Evolutionary conservation across 1,140 invertebrate species (phyloP), one percentile per base, ranked within the genome.

Genomic region (Armadillidium nasatum): DNA sequence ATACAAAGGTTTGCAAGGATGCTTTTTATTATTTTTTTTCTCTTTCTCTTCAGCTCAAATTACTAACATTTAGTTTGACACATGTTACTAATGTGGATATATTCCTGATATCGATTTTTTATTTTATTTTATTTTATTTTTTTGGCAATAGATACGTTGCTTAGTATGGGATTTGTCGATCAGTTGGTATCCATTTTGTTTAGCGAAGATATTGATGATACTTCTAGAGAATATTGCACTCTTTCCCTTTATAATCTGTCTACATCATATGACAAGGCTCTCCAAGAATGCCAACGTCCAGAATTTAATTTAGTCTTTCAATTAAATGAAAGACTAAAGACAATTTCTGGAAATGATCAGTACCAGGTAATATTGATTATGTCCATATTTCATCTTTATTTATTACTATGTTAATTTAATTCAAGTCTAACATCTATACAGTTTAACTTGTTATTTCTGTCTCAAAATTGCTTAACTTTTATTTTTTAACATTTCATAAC

Each of bases 161-260:
- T 87, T 74, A 87, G 88, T 77, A 88, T 89, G 85, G 88, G 89
- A 15, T 84, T 89, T 68, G 84, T 89, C 13, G 87, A 88, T 72
- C 88, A 89, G 82, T 81, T 87, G 7, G 83, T 86, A 11, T 86
- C 84, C 60, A 82, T 89, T 45, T 82, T 90, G 44, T 84, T 83
- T 70, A 78, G 77, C 33, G 84, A 85, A 77, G 84, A 88, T 74
- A 81, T 85, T 15, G 79, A 83, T 10, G 33, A 43, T 66, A 73
- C 73, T 67, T 84, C 79, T 44, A 88, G 88, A 76, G 88, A 89
- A 83, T 87, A 89, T 81, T 78, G 89, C 6, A 82, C 89, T n/a
- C 84, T 83, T 76, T 85, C 88, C 22, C 81, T 90, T 0, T 82
- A 85, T 75, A 83, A 83, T 3, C 79, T 89, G 44, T 85, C 86